Conservation (phyloP, 2,113 vertebrate species). For the Entomyzon cyanotis region DNA sequence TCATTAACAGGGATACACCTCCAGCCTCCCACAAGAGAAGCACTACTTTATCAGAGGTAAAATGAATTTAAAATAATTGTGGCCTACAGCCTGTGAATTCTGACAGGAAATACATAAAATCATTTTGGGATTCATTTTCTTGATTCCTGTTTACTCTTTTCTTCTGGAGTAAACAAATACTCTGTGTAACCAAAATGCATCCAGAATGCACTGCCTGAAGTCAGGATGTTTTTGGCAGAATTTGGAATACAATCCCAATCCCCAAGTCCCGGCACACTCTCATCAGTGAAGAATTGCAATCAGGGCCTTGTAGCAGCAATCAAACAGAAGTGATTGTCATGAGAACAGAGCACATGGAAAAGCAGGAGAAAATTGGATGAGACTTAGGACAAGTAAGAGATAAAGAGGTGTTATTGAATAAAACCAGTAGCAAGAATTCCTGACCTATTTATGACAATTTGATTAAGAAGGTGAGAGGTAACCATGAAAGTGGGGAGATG, state of each 20-base stretch:
- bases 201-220: background rate
- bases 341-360: constrained; percentile 18
- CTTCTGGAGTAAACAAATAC: background rate
- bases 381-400: constrained; percentile 40
- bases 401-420: constrained; percentile 56
- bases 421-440: background rate
- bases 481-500: background rate
- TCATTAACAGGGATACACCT: background rate
- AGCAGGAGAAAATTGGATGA: constrained; percentile 23
- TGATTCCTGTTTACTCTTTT: background rate
- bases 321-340: constrained; percentile 58
- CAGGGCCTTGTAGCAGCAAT: constrained; percentile 44
- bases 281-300: constrained; percentile 55
- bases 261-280: background rate
- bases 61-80: background rate
- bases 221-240: background rate
- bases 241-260: background rate
- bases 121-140: background rate
- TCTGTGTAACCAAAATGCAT: background rate
- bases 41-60: background rate
- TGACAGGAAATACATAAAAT: background rate
- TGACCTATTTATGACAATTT: constrained; percentile 47
- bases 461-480: constrained; percentile 57
- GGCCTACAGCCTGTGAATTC: background rate
- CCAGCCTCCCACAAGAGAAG: background rate